phyloP scores from a whole-genome alignment of 2,113 vertebrate species.

The Sebastes schlegelii region DNA sequence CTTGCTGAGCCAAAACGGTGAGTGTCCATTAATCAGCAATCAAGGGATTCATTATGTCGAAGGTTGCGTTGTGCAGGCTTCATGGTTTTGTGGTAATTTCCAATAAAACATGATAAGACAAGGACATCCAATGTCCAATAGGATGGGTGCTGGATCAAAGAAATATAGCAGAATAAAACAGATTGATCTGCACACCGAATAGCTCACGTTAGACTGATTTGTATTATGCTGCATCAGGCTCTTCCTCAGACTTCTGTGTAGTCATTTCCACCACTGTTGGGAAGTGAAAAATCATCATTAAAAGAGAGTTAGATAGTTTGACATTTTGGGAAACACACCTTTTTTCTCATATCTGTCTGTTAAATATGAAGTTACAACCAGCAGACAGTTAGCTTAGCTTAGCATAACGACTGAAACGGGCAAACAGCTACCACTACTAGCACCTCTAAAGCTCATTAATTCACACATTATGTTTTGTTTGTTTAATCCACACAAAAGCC shows the following conservation, averaged over 20 bases:
- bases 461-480: background rate
- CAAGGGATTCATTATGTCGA: conserved; percentile 44
- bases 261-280: conserved; percentile 1
- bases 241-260: background rate
- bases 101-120: too few species aligned
- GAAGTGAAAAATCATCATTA: background rate
- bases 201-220: too few species aligned
- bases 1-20: conserved; percentile 37
- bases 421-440: background rate
- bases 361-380: background rate
- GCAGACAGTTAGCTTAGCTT: background rate
- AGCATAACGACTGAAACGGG: conserved; percentile 1
- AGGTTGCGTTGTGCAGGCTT: background rate
- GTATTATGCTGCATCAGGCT: too few species aligned
- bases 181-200: too few species aligned
- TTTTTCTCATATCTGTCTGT: background rate
- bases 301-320: background rate
- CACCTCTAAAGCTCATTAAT: background rate
- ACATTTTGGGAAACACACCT: background rate
- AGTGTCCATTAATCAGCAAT: conserved; percentile 48
- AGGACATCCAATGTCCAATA: too few species aligned
- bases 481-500: too few species aligned
- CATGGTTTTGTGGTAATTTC: conserved; percentile 5
- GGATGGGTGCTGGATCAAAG: too few species aligned
- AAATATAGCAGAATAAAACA: too few species aligned